A percentile compares a stretch with the other conserved stretches of the same genome.
Evolutionary conservation across 2,888 invertebrate species (phyloP).

Genomic region (Caenorhabditis uteleia): DNA sequence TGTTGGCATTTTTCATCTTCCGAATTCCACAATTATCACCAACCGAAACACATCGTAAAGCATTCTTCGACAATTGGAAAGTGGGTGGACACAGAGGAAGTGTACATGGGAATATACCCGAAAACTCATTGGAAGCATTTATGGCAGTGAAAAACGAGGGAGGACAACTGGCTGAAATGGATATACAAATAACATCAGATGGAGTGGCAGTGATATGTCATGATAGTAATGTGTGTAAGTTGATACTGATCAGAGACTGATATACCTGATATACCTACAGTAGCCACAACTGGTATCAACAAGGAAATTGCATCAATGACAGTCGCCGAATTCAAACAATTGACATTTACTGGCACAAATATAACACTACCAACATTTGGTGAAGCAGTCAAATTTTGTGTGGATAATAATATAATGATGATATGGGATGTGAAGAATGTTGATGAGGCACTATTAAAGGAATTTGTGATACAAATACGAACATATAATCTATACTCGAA

Average conservation of each 20-base stretch:
- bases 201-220: constrained; percentile 34
- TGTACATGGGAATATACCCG: constrained; percentile 22
- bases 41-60: constrained; percentile 1
- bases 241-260: neutral
- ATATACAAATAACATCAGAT: constrained; percentile 33
- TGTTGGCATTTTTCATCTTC: constrained; percentile 29
- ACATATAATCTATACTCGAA: constrained; percentile 30
- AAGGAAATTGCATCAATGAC: constrained; percentile 33
- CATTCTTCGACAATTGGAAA: constrained; percentile 27
- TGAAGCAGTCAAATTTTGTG: constrained; percentile 28
- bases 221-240: constrained; percentile 27
- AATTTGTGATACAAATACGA: constrained; percentile 25
- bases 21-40: constrained; percentile 21
- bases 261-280: neutral
- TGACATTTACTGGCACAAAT: constrained; percentile 22
- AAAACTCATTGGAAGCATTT: constrained; percentile 33
- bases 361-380: constrained; percentile 27
- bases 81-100: constrained; percentile 40
- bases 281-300: constrained; percentile 22
- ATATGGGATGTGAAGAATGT: constrained; percentile 39
- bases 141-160: constrained; percentile 31
- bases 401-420: constrained; percentile 25
- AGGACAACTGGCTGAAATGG: constrained; percentile 37
- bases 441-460: constrained; percentile 20
- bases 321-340: constrained; percentile 21